Conservation (phyloP, 2,113 vertebrate genomes). For the Chionomys nivalis region DNA sequence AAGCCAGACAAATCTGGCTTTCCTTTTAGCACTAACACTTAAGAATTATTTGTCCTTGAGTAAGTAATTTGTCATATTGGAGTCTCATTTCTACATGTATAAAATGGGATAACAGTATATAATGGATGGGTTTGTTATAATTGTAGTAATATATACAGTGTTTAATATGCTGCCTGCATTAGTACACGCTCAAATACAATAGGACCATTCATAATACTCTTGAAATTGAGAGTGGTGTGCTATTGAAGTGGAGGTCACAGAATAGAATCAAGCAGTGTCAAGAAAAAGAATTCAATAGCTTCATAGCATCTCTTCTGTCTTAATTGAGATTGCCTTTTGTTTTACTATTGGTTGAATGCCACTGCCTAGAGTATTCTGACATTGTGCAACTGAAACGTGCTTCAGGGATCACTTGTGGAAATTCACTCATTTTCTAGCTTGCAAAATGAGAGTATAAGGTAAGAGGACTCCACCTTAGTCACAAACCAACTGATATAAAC, state of each 20-base stretch:
- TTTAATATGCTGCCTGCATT: neutral
- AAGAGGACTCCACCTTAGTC: neutral
- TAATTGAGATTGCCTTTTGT: conserved; percentile 4
- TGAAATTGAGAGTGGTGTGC: neutral
- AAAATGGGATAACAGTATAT: conserved; percentile 2
- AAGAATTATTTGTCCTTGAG: neutral
- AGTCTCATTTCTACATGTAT: conserved; percentile 17
- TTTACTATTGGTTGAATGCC: conserved; percentile 4
- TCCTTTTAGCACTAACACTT: neutral
- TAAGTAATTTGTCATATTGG: neutral
- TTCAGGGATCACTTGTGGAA: conserved; percentile 19
- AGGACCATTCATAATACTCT: neutral
- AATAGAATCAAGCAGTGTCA: conserved; percentile 12
- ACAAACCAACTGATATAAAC: neutral
- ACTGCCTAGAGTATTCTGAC: conserved; percentile 27
- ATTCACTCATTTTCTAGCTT: neutral
- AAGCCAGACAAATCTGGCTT: conserved; percentile 22
- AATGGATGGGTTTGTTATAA: neutral
- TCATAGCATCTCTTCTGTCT: neutral
- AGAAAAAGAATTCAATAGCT: neutral
- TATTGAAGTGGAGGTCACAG: neutral
- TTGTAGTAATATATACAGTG: neutral
- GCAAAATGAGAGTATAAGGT: neutral
- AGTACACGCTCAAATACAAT: neutral
- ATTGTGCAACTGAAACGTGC: neutral